Percentiles rank a stretch among this genome's conserved stretches.
phyloP scores from a whole-genome alignment of 1,140 invertebrate species.

The Planococcus citri region DNA sequence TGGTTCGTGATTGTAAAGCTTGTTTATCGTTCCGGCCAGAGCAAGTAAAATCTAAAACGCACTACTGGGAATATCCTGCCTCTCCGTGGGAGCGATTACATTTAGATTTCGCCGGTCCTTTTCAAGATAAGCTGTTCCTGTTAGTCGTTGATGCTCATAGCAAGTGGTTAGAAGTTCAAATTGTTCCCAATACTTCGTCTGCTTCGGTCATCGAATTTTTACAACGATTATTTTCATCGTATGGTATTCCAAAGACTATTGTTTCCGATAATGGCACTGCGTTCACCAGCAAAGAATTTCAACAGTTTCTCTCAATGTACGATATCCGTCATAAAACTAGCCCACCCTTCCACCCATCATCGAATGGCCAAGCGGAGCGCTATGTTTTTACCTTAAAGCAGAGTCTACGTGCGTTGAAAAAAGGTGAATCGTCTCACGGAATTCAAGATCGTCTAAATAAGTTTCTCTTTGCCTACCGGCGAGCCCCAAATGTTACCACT shows the following conservation, averaged over 20 bases:
- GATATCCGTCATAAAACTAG: constrained; percentile 27
- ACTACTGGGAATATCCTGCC: constrained; percentile 30
- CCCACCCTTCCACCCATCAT: constrained; percentile 27
- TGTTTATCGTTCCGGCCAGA: neutral
- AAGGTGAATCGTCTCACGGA: neutral
- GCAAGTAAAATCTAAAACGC: neutral
- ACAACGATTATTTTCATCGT: constrained; percentile 26
- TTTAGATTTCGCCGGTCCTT: constrained; percentile 35
- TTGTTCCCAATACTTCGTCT: constrained; percentile 20
- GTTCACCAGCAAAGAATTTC: constrained; percentile 29
- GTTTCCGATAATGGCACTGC: constrained; percentile 30
- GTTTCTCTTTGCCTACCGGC: constrained; percentile 26
- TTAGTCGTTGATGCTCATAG: constrained; percentile 33
- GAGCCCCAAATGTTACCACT: constrained; percentile 21
- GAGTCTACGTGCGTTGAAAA: constrained; percentile 22
- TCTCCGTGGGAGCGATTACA: constrained; percentile 35
- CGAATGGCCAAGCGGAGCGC: constrained; percentile 29
- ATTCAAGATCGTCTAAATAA: constrained; percentile 23
- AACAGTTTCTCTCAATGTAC: constrained; percentile 26
- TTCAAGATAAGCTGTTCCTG: constrained; percentile 29
- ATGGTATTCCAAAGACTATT: constrained; percentile 27
- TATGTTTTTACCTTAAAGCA: constrained; percentile 28
- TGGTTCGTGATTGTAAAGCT: constrained; percentile 22
- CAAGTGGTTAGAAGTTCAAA: constrained; percentile 30
- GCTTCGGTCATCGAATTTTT: constrained; percentile 25